Conservation (phyloP, 2,113 vertebrate genomes). For the Engystomops pustulosus region DNA sequence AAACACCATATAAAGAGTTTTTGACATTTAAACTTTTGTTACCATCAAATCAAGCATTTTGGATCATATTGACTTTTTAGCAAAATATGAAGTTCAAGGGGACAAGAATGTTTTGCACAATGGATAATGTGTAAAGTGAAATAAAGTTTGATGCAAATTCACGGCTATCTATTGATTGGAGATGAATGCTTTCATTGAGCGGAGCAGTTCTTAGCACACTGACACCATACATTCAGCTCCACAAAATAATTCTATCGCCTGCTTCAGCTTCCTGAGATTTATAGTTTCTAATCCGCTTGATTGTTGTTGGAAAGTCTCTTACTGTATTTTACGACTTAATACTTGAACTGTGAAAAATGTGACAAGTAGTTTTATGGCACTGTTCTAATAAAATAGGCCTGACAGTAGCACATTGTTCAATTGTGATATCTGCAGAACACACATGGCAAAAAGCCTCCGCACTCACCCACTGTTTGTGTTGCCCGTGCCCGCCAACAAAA, state of each 20-base stretch:
- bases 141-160: conserved; percentile 34
- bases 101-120: conserved; percentile 20
- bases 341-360: conserved; percentile 42
- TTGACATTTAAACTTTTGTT: neutral
- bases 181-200: conserved; percentile 41
- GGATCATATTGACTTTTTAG: conserved; percentile 3
- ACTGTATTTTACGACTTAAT: conserved; percentile 41
- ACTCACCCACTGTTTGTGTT: conserved; percentile 14
- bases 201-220: conserved; percentile 11
- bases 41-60: neutral
- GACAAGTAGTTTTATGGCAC: conserved; percentile 45
- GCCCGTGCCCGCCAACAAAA: conserved; percentile 4
- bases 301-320: conserved; percentile 48
- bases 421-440: conserved; percentile 31
- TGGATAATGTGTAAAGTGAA: conserved; percentile 28
- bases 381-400: conserved; percentile 13
- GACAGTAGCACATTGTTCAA: conserved; percentile 23
- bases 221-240: conserved; percentile 22
- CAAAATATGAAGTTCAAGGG: conserved; percentile 18
- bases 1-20: neutral
- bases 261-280: conserved; percentile 29
- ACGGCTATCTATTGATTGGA: conserved; percentile 24
- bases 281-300: conserved; percentile 26
- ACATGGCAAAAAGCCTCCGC: conserved; percentile 25
- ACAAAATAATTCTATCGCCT: conserved; percentile 35